Base-by-base conservation (phyloP, 53 echinoderm and acorn worm species). In the Mesocentrotus franciscanus region DNA sequence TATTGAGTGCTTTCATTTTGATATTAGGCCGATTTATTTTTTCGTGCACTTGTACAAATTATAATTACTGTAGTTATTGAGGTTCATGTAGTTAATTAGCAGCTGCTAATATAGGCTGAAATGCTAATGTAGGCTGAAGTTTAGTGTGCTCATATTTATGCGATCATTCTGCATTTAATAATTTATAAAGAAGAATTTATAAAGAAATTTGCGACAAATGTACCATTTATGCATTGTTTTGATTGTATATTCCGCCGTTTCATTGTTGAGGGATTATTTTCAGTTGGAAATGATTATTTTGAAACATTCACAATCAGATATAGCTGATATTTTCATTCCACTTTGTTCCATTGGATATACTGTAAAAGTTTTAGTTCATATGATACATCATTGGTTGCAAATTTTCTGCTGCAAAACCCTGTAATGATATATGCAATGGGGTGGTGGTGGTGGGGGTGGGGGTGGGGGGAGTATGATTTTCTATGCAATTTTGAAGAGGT, bases 1-100 rank as follows among this genome's bases (percentile, higher is more conserved):
- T 84, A 42, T 84, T 49, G 84, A 84, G 84, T 49, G 84, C 84
- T 84, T 84, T 84, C 84, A 84, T 84, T 84, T 84, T 84, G 10
- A 16, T 84, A 84, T 8, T 42, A 39, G 20, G 32, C 32, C 30
- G 10, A 74, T 7, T 74, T 26, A 26, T 74, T 30, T 74, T 74
- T 62, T 18, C 30, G 30, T 74, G 11, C 32, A 74, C 10, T 74
- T 74, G 74, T 74, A 74, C 1, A 74, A 49, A 49, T 49, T 49
- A 49, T 49, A 7, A 1, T 74, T 74, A 32, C 11, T 30, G 74
- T 74, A 30, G 29, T 74, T 11, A 30, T 12, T 27, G 11, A 30
- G 3, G 10, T 49, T 5, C 49, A 49, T 49, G 49, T 29, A 74
- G 74, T 74, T 1, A 11, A 2, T 30, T 30, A 30, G 32, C 13